These are phyloP conservation scores for Prolemur simus DNA, from an alignment of 2,113 vertebrate genomes.

Conservation along the genomic window DNA sequence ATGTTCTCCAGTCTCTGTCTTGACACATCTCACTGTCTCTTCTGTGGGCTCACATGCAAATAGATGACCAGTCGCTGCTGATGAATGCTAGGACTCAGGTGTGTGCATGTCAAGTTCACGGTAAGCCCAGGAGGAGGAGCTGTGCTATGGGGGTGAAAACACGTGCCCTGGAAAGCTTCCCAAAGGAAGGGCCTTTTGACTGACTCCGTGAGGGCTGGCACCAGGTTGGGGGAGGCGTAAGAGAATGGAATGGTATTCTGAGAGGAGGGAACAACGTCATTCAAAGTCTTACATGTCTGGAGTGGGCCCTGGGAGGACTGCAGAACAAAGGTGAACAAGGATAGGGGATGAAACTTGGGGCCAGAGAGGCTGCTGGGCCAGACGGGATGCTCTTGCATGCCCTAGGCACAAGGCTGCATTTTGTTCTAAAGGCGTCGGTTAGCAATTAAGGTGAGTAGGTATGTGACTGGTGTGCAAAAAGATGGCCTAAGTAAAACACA, in stretches of 20 bases:
- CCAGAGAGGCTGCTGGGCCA: fast-evolving
- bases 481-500: fast-evolving
- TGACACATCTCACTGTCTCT: background rate
- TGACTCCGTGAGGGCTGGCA: background rate
- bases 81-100: background rate
- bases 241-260: fast-evolving
- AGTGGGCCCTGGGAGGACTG: too few relatives aligned
- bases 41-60: background rate
- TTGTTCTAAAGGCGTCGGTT: background rate
- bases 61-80: fast-evolving
- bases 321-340: background rate
- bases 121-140: background rate
- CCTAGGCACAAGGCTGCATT: background rate
- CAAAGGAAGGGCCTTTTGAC: background rate
- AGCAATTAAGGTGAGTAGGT: background rate
- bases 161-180: background rate
- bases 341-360: too few relatives aligned
- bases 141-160: background rate
- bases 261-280: background rate
- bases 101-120: too few relatives aligned
- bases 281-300: background rate
- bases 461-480: fast-evolving
- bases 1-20: fast-evolving
- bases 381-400: fast-evolving
- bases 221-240: too few relatives aligned